A percentile compares a stretch with the other conserved stretches of the same genome.
These are phyloP conservation scores for Baronia brevicornis DNA, from an alignment of 2,888 invertebrate genomes.

Conservation along the genomic window DNA sequence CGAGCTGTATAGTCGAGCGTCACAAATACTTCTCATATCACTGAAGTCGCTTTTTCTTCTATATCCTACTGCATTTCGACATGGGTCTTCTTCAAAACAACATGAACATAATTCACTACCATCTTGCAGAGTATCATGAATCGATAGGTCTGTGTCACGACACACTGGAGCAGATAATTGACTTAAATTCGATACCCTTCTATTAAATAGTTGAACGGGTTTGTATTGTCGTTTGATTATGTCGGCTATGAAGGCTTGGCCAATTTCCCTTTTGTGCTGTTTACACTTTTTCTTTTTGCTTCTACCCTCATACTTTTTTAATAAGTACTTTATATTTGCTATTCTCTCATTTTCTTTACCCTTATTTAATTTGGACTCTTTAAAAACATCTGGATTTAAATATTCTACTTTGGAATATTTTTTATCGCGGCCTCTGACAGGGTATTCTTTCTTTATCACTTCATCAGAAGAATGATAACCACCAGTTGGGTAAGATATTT, in stretches of 20 bases:
- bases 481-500: too few species aligned
- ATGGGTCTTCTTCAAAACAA: slow-evolving; percentile 30
- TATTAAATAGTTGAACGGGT: slow-evolving; percentile 49
- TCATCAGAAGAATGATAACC: too few species aligned
- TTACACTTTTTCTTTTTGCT: slow-evolving; percentile 23
- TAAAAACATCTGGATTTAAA: too few species aligned
- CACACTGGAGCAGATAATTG: slow-evolving; percentile 61
- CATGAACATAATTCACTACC: slow-evolving; percentile 47
- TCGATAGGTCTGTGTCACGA: slow-evolving; percentile 45
- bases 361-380: too few species aligned
- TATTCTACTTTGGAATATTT: too few species aligned
- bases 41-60: slow-evolving; percentile 27
- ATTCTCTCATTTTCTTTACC: too few species aligned
- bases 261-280: slow-evolving; percentile 28
- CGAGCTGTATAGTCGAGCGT: slow-evolving; percentile 46
- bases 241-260: slow-evolving; percentile 53
- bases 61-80: slow-evolving; percentile 19
- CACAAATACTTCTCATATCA: slow-evolving; percentile 51
- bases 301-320: slow-evolving; percentile 23
- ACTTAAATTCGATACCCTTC: slow-evolving; percentile 45
- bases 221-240: slow-evolving; percentile 56
- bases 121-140: slow-evolving; percentile 33
- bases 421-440: too few species aligned
- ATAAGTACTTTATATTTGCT: slow-evolving; percentile 18
- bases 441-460: too few species aligned